Evolutionary conservation across 2,888 invertebrate genomes (phyloP), one percentile per base, ranked within the genome.

Genomic region (Ennomos fuscantarius): DNA sequence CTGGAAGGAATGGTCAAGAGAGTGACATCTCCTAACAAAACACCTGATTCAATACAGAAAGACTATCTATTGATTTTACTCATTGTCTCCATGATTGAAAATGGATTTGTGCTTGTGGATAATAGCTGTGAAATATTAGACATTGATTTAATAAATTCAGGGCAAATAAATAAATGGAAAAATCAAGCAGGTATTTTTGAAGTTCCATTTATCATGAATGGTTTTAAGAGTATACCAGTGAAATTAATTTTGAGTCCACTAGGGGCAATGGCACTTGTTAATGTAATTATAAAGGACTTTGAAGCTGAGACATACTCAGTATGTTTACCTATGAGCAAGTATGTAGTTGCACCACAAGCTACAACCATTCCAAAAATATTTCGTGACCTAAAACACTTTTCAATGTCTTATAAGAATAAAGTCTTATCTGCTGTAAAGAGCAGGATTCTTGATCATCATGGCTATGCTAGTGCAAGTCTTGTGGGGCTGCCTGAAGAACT

Each of bases 371-470:
- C 86, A 46, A 80, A 83, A 78, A 86, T 86, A 69, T 90, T 85
- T 69, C 76, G 81, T 32, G 85, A 89, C 52, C 64, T 94, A 37
- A 89, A 89, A 65, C 88, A 93, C 66, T 79, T 93, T 24, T 86
- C 92, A 8, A 70, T 77, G 37, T 87, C 84, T 52, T 86, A 94
- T 57, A 94, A 94, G 68, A 91, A 94, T 63, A 81, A 87, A 52
- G 66, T 95, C 24, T 71, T 93, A 36, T 83, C 91, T 34, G 93
- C 94, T 32, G 87, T 94, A 39, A 93, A 93, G 50, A 92, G 93
- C 66, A 87, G 88, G 65, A 89, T 94, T 66, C 76, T 94, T 12
- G 86, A 76, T 52, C 70, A 80, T 53, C 78, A 89, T 68, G 93
- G 85, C 11, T 94, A 82, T 72, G 78, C 86, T 6, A 89, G 87